Evolutionary conservation across 2,797 vertebrate species (phyloP), one percentile per base, ranked within the genome.

Genomic region (Sphenopsis melanotis): DNA sequence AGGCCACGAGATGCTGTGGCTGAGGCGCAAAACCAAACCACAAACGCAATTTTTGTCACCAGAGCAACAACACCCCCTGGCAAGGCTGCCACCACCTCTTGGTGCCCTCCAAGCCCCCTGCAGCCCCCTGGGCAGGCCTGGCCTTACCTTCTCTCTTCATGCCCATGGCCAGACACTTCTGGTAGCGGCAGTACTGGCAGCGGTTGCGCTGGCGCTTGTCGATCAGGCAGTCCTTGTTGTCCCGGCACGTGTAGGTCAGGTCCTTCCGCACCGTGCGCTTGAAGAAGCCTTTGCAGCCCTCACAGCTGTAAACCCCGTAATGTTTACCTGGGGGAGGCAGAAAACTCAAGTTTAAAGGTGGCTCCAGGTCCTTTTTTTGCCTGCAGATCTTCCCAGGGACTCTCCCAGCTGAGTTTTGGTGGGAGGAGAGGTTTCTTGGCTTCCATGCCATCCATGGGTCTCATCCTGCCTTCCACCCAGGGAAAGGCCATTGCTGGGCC

Each of bases 81-180:
- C 32, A 11, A 23, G 32, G 36, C n/a, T 29, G 13, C 0, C 3
- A 3, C n/a, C 0, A 14, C n/a, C 56, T 4, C 22, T 15, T 3
- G 46, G 26, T 1, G 39, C 80, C 34, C 7, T 0, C 2, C 6
- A 4, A 8, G 11, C 2, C 1, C 5, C 55, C 65, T 2, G 22
- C 60, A 69, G 79, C 77, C 65, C 61, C 82, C 85, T 60, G 59
- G 36, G 2, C 37, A 29, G 72, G 36, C 6, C 6, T 14, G 12
- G 96, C 97, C 98, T 98, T 98, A 99, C 99, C 99, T 99, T 99
- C 99, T 97, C 99, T 98, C 98, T 99, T 99, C 99, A 99, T 99
- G 96, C 99, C 99, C 99, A 99, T 99, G 63, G 99, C 99, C 72
- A 99, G 98, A 98, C 99, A 99, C 98, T 99, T 99, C 98, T 99